These are phyloP conservation scores for Lysiphlebus fabarum DNA, from an alignment of 1,140 invertebrate species.

Conservation along the genomic window DNA sequence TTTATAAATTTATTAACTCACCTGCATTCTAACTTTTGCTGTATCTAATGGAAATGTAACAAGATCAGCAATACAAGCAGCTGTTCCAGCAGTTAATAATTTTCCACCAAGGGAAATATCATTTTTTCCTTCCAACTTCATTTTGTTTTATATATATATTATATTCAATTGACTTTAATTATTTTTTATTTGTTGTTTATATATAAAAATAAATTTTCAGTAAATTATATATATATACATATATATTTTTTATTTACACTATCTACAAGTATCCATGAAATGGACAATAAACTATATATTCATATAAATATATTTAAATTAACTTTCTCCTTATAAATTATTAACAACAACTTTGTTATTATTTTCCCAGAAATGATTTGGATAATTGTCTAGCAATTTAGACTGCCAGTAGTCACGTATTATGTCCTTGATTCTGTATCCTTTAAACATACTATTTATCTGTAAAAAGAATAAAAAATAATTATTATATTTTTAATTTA, in stretches of 20 bases:
- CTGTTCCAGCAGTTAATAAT: constrained; percentile 64
- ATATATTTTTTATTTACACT: too few relatives aligned
- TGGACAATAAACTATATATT: too few relatives aligned
- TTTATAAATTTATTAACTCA: constrained; percentile 37
- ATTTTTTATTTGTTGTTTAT: constrained; percentile 2
- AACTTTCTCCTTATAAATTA: constrained; percentile 2
- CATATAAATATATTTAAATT: not conserved
- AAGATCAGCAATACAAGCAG: constrained; percentile 68
- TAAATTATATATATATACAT: too few relatives aligned
- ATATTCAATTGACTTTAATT: constrained; percentile 1
- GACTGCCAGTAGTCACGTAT: constrained; percentile 49
- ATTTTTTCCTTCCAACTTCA: constrained; percentile 37
- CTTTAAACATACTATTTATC: constrained; percentile 53
- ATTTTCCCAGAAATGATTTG: constrained; percentile 51
- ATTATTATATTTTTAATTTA: constrained; percentile 4
- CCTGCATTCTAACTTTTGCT: constrained; percentile 72
- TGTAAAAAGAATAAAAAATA: constrained; percentile 32
- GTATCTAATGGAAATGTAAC: constrained; percentile 70
- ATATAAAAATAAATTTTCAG: constrained; percentile 15
- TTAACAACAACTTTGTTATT: constrained; percentile 29
- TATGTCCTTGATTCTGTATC: constrained; percentile 42
- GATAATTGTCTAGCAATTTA: constrained; percentile 47
- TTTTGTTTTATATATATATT: too few relatives aligned
- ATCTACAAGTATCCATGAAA: constrained; percentile 39
- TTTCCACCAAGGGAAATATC: constrained; percentile 50